Percentiles rank a stretch among this genome's conserved stretches.
These are phyloP conservation scores for Anolis sagrei DNA, from an alignment of 2,113 vertebrate genomes.

Conservation along the genomic window DNA sequence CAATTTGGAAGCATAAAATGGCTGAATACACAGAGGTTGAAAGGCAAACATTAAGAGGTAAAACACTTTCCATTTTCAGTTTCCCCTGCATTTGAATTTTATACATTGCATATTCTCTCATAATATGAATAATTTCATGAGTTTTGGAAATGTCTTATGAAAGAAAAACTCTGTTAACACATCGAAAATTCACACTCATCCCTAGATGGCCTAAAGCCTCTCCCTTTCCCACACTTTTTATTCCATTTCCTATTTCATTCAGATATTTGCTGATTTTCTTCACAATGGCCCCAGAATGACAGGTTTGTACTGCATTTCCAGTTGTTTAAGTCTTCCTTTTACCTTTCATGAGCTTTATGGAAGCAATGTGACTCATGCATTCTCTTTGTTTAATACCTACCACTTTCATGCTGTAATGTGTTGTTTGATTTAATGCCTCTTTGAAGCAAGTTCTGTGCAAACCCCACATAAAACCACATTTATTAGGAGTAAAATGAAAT, in stretches of 20 bases:
- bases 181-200: neutral
- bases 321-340: neutral
- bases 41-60: too few species aligned
- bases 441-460: constrained; percentile 44
- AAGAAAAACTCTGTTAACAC: neutral
- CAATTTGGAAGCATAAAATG: too few species aligned
- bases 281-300: neutral
- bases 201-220: neutral
- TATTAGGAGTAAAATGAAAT: constrained; percentile 61
- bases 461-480: constrained; percentile 24
- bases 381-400: constrained; percentile 18
- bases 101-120: too few species aligned
- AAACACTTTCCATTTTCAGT: too few species aligned
- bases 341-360: neutral
- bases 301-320: neutral
- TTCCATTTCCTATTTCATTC: neutral
- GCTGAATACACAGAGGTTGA: too few species aligned
- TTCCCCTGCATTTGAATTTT: too few species aligned
- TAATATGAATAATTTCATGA: neutral
- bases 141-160: neutral
- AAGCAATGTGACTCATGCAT: neutral
- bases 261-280: neutral
- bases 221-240: neutral
- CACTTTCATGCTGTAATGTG: constrained; percentile 50
- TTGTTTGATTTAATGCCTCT: constrained; percentile 46